Percentiles rank a stretch among this genome's conserved stretches.
phyloP scores from a whole-genome alignment of 2,797 vertebrate genomes.

The Rhodeus uyekii region DNA sequence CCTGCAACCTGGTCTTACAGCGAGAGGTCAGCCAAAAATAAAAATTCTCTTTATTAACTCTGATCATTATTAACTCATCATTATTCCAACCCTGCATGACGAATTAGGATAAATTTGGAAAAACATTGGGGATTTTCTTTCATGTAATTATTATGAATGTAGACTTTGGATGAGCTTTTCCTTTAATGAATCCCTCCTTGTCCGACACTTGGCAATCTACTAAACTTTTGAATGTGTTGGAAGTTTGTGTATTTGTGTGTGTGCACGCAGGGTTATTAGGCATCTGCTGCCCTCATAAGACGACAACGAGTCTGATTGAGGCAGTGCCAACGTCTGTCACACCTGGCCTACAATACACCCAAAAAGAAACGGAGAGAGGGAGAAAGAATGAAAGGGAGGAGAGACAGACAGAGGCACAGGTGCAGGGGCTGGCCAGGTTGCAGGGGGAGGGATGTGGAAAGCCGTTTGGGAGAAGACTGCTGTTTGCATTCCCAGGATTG shows the following conservation, averaged over 20 bases:
- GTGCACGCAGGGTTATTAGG: constrained; percentile 59
- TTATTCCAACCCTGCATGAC: neutral
- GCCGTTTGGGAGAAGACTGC: constrained; percentile 72
- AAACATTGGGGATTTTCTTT: neutral
- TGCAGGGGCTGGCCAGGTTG: constrained; percentile 74
- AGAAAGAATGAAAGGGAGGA: constrained; percentile 41
- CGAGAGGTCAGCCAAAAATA: neutral
- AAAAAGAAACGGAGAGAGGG: constrained; percentile 31
- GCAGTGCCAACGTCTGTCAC: constrained; percentile 69
- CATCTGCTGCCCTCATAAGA: constrained; percentile 57
- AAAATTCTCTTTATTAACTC: neutral
- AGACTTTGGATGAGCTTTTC: neutral
- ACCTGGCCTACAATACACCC: constrained; percentile 67
- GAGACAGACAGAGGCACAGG: constrained; percentile 71
- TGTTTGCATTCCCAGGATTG: constrained; percentile 82
- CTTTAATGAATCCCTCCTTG: constrained; percentile 11
- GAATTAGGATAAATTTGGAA: too few relatives aligned
- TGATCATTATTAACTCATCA: neutral
- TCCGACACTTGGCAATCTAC: constrained; percentile 62
- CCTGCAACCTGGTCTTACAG: constrained; percentile 54
- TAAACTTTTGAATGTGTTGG: constrained; percentile 53
- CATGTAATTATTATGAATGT: neutral
- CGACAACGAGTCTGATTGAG: constrained; percentile 62
- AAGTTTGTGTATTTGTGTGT: constrained; percentile 22
- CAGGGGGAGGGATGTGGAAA: constrained; percentile 54